phyloP scores from a whole-genome alignment of 1,140 invertebrate species.

The Temnothorax longispinosus region DNA sequence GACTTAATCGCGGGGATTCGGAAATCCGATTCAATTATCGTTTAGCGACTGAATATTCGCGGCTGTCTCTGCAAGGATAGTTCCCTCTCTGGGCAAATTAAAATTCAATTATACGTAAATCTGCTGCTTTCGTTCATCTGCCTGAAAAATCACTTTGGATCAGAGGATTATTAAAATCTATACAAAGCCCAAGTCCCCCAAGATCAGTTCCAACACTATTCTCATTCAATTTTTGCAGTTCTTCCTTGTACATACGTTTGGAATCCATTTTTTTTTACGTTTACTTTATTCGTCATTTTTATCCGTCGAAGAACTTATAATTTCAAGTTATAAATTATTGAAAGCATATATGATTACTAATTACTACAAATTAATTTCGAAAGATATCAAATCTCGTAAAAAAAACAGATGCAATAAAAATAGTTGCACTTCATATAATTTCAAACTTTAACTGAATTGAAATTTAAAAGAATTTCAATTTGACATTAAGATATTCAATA shows the following conservation, averaged over 20 bases:
- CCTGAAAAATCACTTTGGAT: conserved; percentile 35
- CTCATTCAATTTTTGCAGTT: background rate
- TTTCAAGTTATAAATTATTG: background rate
- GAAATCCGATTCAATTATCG: conserved; percentile 52
- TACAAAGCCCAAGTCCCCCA: background rate
- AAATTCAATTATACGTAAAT: conserved; percentile 55
- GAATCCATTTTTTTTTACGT: background rate
- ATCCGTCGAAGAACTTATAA: background rate
- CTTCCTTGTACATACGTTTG: background rate
- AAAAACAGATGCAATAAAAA: background rate
- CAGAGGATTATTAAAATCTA: conserved; percentile 51
- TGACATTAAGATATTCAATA: conserved; percentile 1
- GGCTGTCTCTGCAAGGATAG: conserved; percentile 33
- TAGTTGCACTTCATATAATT: background rate
- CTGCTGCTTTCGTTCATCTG: conserved; percentile 33
- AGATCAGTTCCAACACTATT: background rate
- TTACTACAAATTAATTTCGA: conserved; percentile 7
- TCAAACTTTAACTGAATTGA: background rate
- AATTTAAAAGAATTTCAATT: conserved; percentile 33
- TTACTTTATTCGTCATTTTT: background rate
- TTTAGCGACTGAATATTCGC: conserved; percentile 47
- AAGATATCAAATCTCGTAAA: background rate
- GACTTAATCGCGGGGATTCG: conserved; percentile 50
- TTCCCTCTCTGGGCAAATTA: conserved; percentile 27
- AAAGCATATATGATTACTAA: background rate